Evolutionary conservation across 2,797 vertebrate species (phyloP).

Genomic region (Manis javanica): DNA sequence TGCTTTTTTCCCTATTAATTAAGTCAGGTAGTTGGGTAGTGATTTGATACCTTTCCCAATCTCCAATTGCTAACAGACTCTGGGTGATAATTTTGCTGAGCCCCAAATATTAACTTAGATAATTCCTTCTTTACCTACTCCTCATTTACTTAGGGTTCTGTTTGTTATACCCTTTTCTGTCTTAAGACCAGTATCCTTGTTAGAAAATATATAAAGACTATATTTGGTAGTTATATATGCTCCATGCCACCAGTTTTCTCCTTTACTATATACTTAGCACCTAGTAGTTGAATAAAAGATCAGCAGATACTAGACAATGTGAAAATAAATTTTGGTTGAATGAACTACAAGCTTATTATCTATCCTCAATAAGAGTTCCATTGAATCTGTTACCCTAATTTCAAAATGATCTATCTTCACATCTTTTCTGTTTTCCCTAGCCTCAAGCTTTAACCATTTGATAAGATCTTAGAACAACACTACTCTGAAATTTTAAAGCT

Average conservation of each 20-base stretch:
- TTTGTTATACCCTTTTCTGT: background rate
- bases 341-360: background rate
- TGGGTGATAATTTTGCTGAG: background rate
- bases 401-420: background rate
- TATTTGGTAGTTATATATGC: background rate
- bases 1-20: background rate
- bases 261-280: background rate
- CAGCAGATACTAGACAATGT: background rate
- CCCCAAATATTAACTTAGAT: background rate
- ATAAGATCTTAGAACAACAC: background rate
- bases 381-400: background rate
- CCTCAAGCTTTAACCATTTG: background rate
- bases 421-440: background rate
- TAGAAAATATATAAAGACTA: background rate
- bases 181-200: background rate
- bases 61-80: background rate
- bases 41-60: background rate
- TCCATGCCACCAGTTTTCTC: background rate
- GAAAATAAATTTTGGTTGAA: slow-evolving; percentile 9
- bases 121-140: background rate
- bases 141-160: background rate
- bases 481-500: background rate
- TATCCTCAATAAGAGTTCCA: background rate
- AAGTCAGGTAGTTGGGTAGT: background rate
- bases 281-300: background rate